Evolutionary conservation across 2,888 invertebrate genomes (phyloP).

Genomic region (Lasioglossum zephyrum): DNA sequence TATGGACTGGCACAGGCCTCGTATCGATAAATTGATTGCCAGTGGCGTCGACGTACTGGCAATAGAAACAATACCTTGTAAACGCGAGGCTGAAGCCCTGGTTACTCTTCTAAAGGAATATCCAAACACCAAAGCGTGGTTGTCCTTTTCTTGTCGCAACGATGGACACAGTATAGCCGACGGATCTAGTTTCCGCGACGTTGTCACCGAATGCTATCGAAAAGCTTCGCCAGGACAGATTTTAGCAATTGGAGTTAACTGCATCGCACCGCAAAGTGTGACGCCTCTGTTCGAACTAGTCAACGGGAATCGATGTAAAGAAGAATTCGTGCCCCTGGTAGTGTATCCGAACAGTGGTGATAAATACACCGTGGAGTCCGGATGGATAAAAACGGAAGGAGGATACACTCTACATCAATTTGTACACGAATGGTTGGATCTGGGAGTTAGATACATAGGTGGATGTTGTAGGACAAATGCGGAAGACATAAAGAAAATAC

Average conservation of each 20-base stretch:
- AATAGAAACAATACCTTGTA: conserved; percentile 96
- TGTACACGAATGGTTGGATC: conserved; percentile 92
- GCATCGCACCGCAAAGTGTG: conserved; percentile 90
- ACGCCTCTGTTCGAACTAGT: conserved; percentile 87
- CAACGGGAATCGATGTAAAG: conserved; percentile 84
- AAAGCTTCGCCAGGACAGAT: conserved; percentile 82
- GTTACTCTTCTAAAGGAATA: conserved; percentile 92
- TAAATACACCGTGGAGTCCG: conserved; percentile 88
- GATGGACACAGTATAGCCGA: conserved; percentile 89
- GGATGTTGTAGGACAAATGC: conserved; percentile 96
- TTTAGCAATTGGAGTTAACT: conserved; percentile 94
- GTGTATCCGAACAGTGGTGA: conserved; percentile 98
- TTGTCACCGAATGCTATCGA: conserved; percentile 89
- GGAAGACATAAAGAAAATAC: conserved; percentile 86
- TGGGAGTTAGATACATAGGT: conserved; percentile 94
- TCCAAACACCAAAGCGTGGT: conserved; percentile 93
- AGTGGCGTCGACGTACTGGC: conserved; percentile 94
- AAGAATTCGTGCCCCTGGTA: conserved; percentile 89
- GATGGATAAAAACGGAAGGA: conserved; percentile 87
- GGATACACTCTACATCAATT: conserved; percentile 90
- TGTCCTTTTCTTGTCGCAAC: conserved; percentile 92
- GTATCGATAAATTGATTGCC: conserved; percentile 91
- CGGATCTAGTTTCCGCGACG: conserved; percentile 92
- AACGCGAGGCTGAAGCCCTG: conserved; percentile 92
- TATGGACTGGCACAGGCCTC: conserved; percentile 93